These are phyloP conservation scores for Acleris sparsana DNA, from an alignment of 2,888 invertebrate genomes.

Conservation along the genomic window DNA sequence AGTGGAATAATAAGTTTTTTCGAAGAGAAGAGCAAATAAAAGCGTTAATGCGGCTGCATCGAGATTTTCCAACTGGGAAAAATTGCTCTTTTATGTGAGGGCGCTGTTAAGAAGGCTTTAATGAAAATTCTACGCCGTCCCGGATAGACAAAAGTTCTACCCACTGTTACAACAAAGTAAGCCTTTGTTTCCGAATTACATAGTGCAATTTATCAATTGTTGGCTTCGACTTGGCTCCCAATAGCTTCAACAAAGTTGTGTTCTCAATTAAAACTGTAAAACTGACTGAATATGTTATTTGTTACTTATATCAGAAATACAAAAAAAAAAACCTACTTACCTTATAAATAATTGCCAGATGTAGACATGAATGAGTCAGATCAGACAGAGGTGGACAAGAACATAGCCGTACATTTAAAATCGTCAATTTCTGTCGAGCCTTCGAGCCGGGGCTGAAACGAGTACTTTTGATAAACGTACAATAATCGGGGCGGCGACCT, in stretches of 20 bases:
- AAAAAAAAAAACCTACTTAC: too few relatives aligned
- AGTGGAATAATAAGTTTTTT: conserved; percentile 79
- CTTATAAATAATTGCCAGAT: not conserved
- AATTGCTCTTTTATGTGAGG: conserved; percentile 77
- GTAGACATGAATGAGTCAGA: not conserved
- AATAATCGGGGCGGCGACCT: conserved; percentile 42
- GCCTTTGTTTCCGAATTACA: conserved; percentile 48
- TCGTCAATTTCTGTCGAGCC: not conserved
- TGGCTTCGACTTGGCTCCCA: conserved; percentile 26
- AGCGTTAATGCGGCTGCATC: conserved; percentile 79
- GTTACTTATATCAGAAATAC: not conserved
- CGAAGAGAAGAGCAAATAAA: conserved; percentile 76
- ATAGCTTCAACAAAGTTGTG: not conserved
- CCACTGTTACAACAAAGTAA: conserved; percentile 52
- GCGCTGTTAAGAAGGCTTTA: conserved; percentile 72
- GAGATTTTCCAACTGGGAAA: conserved; percentile 76
- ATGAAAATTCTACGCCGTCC: conserved; percentile 74
- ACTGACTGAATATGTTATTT: not conserved
- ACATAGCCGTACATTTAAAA: not conserved
- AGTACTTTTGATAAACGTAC: conserved; percentile 30
- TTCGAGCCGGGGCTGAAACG: not conserved
- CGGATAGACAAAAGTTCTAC: conserved; percentile 63
- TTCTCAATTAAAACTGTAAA: conserved; percentile 1
- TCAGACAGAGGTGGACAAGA: not conserved
- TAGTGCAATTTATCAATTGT: conserved; percentile 48